Percentiles rank a stretch among this genome's conserved stretches.
phyloP scores from a whole-genome alignment of 2,797 vertebrate species.

The Cyprinella venusta region DNA sequence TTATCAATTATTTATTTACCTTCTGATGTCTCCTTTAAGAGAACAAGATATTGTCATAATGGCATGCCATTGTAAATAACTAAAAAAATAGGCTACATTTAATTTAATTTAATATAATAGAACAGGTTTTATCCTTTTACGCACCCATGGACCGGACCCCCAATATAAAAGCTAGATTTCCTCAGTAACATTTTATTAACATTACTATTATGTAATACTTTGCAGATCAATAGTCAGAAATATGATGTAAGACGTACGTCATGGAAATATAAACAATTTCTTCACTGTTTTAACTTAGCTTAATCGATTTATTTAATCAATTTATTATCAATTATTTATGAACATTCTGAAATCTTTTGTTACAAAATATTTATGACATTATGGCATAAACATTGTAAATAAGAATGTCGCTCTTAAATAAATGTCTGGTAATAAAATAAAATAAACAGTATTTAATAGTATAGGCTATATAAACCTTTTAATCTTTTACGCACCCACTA shows the following conservation, averaged over 20 bases:
- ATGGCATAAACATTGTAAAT: background rate
- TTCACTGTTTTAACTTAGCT: background rate
- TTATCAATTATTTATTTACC: too few relatives aligned
- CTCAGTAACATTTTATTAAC: background rate
- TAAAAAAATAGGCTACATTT: too few relatives aligned
- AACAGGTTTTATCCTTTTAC: background rate
- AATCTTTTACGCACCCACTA: background rate
- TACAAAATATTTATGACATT: too few relatives aligned
- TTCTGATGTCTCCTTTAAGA: too few relatives aligned
- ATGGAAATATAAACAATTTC: background rate
- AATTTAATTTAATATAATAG: too few relatives aligned
- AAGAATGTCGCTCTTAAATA: background rate
- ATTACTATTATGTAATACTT: background rate
- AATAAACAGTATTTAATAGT: background rate
- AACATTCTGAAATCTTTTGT: too few relatives aligned
- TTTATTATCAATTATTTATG: background rate
- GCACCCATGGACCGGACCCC: background rate
- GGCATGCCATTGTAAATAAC: too few relatives aligned
- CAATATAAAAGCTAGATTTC: background rate
- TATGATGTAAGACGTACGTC: background rate
- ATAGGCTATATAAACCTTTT: too few relatives aligned
- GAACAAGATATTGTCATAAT: too few relatives aligned
- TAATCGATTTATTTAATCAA: background rate
- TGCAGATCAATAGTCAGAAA: too few relatives aligned
- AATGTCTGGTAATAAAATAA: background rate